phyloP scores from a whole-genome alignment of 1,140 invertebrate genomes.

The Stratiolaelaps scimitus region DNA sequence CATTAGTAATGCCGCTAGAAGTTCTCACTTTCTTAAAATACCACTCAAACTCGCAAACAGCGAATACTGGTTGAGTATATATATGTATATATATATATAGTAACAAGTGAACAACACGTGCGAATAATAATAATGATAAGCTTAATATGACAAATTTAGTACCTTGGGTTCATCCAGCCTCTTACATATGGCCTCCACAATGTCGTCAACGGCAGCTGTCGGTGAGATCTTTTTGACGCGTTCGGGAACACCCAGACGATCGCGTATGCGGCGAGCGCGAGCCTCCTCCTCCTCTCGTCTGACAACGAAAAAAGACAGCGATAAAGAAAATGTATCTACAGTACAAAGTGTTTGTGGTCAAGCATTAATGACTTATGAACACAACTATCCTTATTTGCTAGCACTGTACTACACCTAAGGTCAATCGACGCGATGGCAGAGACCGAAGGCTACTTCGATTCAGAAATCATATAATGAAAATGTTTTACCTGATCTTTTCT shows the following conservation, averaged over 20 bases:
- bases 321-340: neutral
- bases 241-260: neutral
- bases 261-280: neutral
- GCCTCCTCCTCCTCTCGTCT: neutral
- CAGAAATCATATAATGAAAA: neutral
- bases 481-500: neutral
- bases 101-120: too few relatives aligned
- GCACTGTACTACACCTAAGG: too few relatives aligned
- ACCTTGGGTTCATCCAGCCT: constrained; percentile 23
- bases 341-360: neutral
- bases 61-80: too few relatives aligned
- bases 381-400: too few relatives aligned
- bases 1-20: too few relatives aligned
- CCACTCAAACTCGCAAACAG: too few relatives aligned
- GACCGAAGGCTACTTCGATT: too few relatives aligned
- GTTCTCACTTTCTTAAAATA: too few relatives aligned
- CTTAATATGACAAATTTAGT: too few relatives aligned
- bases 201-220: neutral
- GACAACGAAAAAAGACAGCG: neutral
- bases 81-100: too few relatives aligned
- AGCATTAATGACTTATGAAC: neutral
- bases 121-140: too few relatives aligned
- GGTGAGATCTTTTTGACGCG: neutral
- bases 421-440: too few relatives aligned
- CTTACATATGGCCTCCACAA: neutral